Evolutionary conservation across 2,888 invertebrate genomes (phyloP), one percentile per base, ranked within the genome.

Genomic region (Campaea margaritaria): DNA sequence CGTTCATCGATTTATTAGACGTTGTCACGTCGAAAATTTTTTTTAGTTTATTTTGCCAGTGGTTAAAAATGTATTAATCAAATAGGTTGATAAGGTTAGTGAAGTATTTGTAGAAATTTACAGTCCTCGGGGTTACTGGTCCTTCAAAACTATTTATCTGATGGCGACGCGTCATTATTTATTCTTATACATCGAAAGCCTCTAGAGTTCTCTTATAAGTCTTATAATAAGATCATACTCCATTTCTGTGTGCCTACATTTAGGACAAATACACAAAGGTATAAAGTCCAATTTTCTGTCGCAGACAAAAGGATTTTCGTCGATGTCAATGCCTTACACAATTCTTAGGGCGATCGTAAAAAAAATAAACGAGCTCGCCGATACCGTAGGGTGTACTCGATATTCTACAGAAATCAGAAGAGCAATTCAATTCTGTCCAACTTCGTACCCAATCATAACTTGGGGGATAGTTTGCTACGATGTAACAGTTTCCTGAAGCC

Each of bases 361-460:
- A 67, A 63, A 66, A 58, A 60, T 47, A 60, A 62, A 68, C 41
- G 63, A 56, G 61, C 34, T 56, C 54, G 11, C 55, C 58, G 28
- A 64, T 58, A 59, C 68, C 66, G 50, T 15, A 10, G 68, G 66
- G 68, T 38, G 58, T 57, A 52, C 58, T 68, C 52, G 62, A 61
- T 68, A 58, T 61, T 56, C 60, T 8, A 61, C 54, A 59, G 51
- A 63, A 65, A 68, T 66, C 68, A 64, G 55, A 48, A 63, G 53
- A 54, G 61, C 62, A 51, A 67, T 69, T 67, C 67, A 69, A 69
- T 69, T 64, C 69, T 44, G 46, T 15, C 54, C 48, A 45, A 63
- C 64, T 64, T 65, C 62, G 54, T 60, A 67, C 62, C 69, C 67
- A 67, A 69, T 69, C 69, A 69, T 67, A 69, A 67, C 61, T 65